These are phyloP conservation scores for Drosophila pruinosa DNA, from an alignment of 1,140 invertebrate genomes.

Conservation along the genomic window DNA sequence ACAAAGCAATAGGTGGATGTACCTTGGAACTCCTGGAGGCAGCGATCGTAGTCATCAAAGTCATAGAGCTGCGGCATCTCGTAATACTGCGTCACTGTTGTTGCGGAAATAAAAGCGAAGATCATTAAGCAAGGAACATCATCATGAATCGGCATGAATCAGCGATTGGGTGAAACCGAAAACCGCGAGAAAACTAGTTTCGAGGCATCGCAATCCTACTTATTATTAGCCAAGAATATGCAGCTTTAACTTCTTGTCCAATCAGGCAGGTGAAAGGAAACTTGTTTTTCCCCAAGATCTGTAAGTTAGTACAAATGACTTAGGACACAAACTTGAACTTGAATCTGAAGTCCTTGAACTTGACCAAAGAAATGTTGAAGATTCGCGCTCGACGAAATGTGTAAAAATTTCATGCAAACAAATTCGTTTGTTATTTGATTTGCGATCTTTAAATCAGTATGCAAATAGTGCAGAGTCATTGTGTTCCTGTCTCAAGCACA, in stretches of 20 bases:
- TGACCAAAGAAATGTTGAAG: not conserved
- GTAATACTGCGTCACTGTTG: conserved; percentile 83
- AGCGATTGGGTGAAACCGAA: not conserved
- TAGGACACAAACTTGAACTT: conserved; percentile 30
- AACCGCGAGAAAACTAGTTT: conserved; percentile 31
- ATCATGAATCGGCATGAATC: conserved; percentile 17
- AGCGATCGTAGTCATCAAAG: conserved; percentile 84
- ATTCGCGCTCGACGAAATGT: not conserved
- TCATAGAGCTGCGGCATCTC: conserved; percentile 84
- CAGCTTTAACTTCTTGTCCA: not conserved
- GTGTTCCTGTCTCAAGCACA: conserved; percentile 12
- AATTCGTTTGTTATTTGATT: conserved; percentile 9
- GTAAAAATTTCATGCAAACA: not conserved
- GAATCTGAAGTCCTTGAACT: conserved; percentile 18
- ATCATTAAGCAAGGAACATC: conserved; percentile 24
- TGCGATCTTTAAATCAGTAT: conserved; percentile 11
- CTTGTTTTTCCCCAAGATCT: conserved; percentile 46
- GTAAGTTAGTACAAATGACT: conserved; percentile 15
- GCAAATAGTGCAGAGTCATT: conserved; percentile 32
- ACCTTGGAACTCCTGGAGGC: conserved; percentile 73
- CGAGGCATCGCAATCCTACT: conserved; percentile 12
- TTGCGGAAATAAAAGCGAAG: not conserved
- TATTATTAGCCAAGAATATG: conserved; percentile 16
- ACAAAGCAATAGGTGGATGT: conserved; percentile 83
- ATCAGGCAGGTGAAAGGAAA: conserved; percentile 59